Percentiles rank a stretch among this genome's conserved stretches.
These are phyloP conservation scores for Podocnemis expansa DNA, from an alignment of 2,113 vertebrate species.

Conservation along the genomic window DNA sequence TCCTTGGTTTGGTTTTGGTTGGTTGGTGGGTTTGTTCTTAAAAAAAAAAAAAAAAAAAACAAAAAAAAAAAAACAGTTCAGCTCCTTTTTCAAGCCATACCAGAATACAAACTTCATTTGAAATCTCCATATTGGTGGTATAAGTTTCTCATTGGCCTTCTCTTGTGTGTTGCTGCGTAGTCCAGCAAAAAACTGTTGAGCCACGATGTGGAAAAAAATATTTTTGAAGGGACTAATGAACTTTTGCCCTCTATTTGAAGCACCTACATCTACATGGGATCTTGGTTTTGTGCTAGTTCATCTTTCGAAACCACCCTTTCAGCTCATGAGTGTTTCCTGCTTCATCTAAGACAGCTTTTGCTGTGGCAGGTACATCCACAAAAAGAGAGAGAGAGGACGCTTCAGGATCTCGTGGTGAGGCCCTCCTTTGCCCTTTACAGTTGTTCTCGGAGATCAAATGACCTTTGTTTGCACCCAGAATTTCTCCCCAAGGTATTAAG, in stretches of 20 bases:
- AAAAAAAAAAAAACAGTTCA: too few species aligned
- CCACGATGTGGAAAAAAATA: not conserved
- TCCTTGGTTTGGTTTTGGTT: too few species aligned
- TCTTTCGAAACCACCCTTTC: not conserved
- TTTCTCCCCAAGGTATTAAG: not conserved
- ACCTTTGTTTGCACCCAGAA: not conserved
- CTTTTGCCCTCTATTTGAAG: not conserved
- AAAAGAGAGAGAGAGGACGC: not conserved
- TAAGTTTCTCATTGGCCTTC: not conserved
- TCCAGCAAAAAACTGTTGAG: not conserved
- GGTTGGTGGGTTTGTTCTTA: too few species aligned
- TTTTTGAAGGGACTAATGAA: not conserved
- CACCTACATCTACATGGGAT: not conserved
- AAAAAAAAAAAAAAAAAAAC: too few species aligned
- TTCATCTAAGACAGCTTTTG: not conserved
- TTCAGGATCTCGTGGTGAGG: not conserved
- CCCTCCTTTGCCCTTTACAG: not conserved
- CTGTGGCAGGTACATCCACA: not conserved
- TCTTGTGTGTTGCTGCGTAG: not conserved
- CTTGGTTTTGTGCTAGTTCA: not conserved
- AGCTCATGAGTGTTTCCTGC: not conserved
- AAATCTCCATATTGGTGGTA: not conserved
- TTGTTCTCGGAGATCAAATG: not conserved
- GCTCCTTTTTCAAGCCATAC: not conserved
- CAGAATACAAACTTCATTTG: rapidly evolving